A percentile compares a stretch with the other conserved stretches of the same genome.
Conservation (phyloP, 2,888 invertebrate species). For the Antheraea yamamai region DNA sequence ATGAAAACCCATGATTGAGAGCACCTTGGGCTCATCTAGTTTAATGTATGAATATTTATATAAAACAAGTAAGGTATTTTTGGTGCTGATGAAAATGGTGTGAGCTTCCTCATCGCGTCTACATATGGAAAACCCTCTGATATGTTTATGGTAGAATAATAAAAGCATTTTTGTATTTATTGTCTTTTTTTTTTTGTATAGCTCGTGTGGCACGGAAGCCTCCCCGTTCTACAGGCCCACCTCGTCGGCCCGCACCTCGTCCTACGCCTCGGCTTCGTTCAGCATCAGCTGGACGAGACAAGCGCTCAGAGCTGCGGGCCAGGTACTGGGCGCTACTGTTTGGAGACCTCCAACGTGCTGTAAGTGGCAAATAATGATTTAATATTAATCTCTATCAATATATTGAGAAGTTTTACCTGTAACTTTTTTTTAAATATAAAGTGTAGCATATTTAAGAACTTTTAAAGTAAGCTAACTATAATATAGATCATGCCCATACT, state of each 20-base stretch:
- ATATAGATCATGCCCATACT: background rate
- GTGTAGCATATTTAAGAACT: too few relatives aligned
- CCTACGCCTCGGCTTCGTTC: constrained; percentile 87
- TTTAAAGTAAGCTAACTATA: too few relatives aligned
- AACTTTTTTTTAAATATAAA: background rate
- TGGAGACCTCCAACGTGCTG: constrained; percentile 95
- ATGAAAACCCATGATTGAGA: too few relatives aligned
- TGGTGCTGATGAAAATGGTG: too few relatives aligned
- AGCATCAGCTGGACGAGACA: constrained; percentile 93
- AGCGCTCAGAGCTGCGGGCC: constrained; percentile 93
- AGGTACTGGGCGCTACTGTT: constrained; percentile 98
- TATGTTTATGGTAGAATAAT: background rate
- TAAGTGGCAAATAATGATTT: constrained; percentile 52
- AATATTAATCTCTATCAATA: background rate
- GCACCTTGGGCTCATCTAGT: too few relatives aligned
- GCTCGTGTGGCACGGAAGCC: constrained; percentile 84
- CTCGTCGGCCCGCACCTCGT: constrained; percentile 66
- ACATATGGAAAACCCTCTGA: background rate
- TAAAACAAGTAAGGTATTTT: too few relatives aligned
- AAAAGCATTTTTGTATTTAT: background rate
- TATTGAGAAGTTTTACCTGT: background rate
- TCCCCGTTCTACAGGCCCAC: constrained; percentile 74
- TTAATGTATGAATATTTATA: too few relatives aligned
- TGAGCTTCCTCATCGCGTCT: background rate
- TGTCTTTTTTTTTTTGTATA: constrained; percentile 29